phyloP scores from a whole-genome alignment of 2,113 vertebrate species.

The Myodes glareolus region DNA sequence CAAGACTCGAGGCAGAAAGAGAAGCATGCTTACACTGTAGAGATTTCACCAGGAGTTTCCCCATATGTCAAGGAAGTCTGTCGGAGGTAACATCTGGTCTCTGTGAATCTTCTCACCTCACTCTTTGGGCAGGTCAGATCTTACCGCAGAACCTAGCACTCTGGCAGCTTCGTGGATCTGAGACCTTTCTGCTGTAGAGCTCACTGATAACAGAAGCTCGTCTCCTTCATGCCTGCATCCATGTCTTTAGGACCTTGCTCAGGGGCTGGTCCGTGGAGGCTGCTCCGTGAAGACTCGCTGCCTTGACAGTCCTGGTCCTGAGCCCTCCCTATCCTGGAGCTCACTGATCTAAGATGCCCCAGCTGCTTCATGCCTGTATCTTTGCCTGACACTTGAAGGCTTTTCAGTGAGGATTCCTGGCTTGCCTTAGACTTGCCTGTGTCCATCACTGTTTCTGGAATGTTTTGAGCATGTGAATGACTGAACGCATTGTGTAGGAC shows the following conservation, averaged over 20 bases:
- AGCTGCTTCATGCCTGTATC: not conserved
- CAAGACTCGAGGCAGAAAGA: not conserved
- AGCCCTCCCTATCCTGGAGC: not conserved
- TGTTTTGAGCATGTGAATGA: not conserved
- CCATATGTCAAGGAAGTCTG: not conserved
- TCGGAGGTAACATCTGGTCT: not conserved
- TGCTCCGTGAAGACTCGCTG: not conserved
- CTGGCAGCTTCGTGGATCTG: not conserved
- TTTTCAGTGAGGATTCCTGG: accelerated
- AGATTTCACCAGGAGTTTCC: not conserved
- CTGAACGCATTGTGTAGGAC: not conserved
- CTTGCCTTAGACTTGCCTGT: not conserved
- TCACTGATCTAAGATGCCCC: not conserved
- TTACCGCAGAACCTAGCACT: not conserved
- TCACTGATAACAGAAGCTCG: not conserved
- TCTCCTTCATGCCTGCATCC: not conserved
- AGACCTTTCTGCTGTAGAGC: not conserved
- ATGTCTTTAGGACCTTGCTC: not conserved
- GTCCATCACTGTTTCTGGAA: not conserved
- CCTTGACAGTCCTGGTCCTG: not conserved
- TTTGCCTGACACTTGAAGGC: not conserved
- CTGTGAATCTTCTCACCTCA: not conserved
- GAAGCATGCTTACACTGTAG: not conserved
- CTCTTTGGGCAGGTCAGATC: not conserved
- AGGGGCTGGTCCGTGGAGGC: too few species aligned